Evolutionary conservation across 2,797 vertebrate genomes (phyloP).

Genomic region (Lateolabrax maculatus): DNA sequence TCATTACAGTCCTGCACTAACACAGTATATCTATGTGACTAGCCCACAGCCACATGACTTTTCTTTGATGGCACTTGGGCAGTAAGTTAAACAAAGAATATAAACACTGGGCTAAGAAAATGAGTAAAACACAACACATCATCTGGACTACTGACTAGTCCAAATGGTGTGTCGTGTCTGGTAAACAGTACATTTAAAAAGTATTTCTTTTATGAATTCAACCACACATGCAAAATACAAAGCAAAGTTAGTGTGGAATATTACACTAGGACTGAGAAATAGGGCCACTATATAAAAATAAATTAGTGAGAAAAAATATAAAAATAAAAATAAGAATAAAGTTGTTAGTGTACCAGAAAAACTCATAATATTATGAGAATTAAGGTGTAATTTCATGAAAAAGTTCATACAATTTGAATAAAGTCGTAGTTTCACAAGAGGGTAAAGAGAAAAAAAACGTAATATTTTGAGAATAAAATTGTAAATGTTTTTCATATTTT

Average conservation of each 20-base stretch:
- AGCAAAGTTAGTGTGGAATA: background rate
- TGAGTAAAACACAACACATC: too few species aligned
- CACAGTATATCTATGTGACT: conserved; percentile 32
- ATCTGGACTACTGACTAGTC: background rate
- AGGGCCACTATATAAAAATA: background rate
- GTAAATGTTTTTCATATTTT: background rate
- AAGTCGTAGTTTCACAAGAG: background rate
- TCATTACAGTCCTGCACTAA: background rate
- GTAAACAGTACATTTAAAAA: conserved; percentile 9
- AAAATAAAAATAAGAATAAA: too few species aligned
- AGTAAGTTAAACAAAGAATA: conserved; percentile 42
- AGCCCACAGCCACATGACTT: conserved; percentile 39
- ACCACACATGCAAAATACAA: conserved; percentile 20
- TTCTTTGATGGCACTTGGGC: conserved; percentile 61
- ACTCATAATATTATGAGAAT: background rate
- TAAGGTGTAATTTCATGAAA: background rate
- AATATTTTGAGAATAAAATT: background rate
- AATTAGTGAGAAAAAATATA: background rate
- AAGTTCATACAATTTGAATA: background rate
- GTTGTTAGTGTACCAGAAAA: background rate
- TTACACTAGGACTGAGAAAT: background rate
- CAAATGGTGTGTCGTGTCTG: background rate
- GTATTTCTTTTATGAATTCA: conserved; percentile 13
- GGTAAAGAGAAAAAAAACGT: background rate
- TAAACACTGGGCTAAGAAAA: conserved; percentile 56